Percentiles rank a stretch among this genome's conserved stretches.
Conservation (phyloP, 2,113 vertebrate genomes). For the Coptodon rendalli region DNA sequence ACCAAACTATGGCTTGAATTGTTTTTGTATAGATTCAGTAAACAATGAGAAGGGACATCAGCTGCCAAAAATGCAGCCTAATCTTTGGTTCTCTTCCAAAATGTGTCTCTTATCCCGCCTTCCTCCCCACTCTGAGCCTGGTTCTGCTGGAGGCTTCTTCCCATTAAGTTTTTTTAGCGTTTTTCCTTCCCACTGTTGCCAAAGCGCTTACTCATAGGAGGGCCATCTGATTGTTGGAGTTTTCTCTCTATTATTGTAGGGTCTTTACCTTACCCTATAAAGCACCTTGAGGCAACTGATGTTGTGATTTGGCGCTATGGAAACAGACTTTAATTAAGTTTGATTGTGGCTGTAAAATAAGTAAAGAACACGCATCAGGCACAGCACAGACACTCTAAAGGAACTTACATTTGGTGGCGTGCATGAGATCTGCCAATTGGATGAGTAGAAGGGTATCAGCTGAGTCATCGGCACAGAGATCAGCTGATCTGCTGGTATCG, state of each 20-base stretch:
- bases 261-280: not conserved
- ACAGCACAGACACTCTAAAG: not conserved
- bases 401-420: not conserved
- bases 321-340: not conserved
- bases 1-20: not conserved
- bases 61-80: not conserved
- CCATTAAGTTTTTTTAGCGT: not conserved
- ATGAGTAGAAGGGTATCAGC: not conserved
- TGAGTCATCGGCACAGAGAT: not conserved
- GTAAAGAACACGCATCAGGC: not conserved
- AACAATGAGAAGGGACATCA: not conserved
- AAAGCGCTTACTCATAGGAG: not conserved
- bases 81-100: not conserved
- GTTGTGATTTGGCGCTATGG: not conserved
- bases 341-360: not conserved
- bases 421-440: not conserved
- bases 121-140: not conserved
- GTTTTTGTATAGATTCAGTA: not conserved
- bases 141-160: not conserved
- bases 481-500: not conserved
- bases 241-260: not conserved
- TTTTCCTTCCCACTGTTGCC: not conserved
- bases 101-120: not conserved
- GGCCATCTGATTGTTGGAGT: not conserved
- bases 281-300: not conserved